Conservation (phyloP, 2,888 invertebrate species). For the Erebia epiphron region DNA sequence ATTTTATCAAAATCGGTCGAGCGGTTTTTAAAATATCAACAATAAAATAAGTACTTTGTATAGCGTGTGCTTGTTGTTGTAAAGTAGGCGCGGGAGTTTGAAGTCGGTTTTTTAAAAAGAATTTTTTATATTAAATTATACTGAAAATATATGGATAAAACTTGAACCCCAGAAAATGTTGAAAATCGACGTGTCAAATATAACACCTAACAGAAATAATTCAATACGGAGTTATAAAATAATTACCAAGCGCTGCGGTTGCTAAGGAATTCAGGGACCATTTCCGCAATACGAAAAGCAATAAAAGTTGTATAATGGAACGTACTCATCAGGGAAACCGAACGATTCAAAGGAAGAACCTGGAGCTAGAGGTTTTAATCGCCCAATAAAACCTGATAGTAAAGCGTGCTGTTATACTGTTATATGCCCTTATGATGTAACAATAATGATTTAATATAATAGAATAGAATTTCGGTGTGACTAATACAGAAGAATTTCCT, state of each 20-base stretch:
- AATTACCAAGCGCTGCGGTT: neutral
- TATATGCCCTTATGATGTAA: neutral
- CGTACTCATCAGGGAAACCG: slow-evolving; percentile 8
- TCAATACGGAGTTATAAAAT: neutral
- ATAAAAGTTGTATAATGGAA: slow-evolving; percentile 14
- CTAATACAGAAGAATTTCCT: neutral
- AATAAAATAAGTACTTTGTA: too few relatives aligned
- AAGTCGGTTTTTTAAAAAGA: too few relatives aligned
- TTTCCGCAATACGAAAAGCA: slow-evolving; percentile 15
- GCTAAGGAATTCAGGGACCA: neutral
- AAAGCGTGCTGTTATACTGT: slow-evolving; percentile 2
- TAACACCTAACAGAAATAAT: neutral
- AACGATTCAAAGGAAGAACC: slow-evolving; percentile 7
- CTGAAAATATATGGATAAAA: too few relatives aligned
- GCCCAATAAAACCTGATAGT: slow-evolving; percentile 10
- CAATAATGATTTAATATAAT: neutral
- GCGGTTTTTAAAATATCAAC: too few relatives aligned
- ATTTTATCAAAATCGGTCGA: too few relatives aligned
- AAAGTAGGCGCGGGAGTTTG: too few relatives aligned
- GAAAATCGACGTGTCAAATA: too few relatives aligned
- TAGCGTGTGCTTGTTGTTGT: too few relatives aligned
- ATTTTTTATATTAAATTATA: too few relatives aligned
- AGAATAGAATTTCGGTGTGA: neutral
- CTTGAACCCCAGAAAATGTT: too few relatives aligned
- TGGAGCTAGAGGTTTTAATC: slow-evolving; percentile 9